Evolutionary conservation across 2,113 vertebrate genomes (phyloP).

Genomic region (Scomber japonicus): DNA sequence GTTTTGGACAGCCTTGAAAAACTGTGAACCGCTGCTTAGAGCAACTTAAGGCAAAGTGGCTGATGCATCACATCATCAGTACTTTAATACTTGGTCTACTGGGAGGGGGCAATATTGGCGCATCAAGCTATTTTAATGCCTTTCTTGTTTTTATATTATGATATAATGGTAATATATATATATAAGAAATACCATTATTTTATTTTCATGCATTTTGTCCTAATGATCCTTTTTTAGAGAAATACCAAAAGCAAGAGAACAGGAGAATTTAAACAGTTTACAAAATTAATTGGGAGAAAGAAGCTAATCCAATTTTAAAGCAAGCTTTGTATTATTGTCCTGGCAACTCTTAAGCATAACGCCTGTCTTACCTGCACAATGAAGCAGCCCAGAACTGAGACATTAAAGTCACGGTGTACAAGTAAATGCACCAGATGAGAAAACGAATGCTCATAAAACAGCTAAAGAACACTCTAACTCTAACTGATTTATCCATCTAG

Average conservation of each 20-base stretch:
- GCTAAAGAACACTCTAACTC: slow-evolving; percentile 63
- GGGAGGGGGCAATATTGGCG: neutral
- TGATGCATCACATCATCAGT: neutral
- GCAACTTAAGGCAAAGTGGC: too few species aligned
- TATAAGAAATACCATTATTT: neutral
- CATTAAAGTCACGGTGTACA: slow-evolving; percentile 48
- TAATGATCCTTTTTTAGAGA: neutral
- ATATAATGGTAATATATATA: neutral
- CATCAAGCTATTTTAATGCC: neutral
- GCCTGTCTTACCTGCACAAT: slow-evolving; percentile 25
- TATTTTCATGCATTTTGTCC: neutral
- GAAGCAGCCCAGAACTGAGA: slow-evolving; percentile 23
- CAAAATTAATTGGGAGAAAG: neutral
- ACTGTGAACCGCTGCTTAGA: too few species aligned
- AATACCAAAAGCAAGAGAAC: neutral
- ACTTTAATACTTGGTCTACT: neutral
- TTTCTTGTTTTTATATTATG: neutral
- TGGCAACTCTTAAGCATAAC: neutral
- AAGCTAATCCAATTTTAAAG: neutral
- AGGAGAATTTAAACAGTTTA: neutral
- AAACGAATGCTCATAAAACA: slow-evolving; percentile 62
- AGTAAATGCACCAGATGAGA: slow-evolving; percentile 47
- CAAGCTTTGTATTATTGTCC: neutral
- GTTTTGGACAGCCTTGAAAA: too few species aligned
- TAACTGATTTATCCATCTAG: slow-evolving; percentile 76